Percentiles rank a stretch among this genome's conserved stretches.
phyloP scores from a whole-genome alignment of 53 echinoderm and acorn worm species.

The Stichopus horrens region DNA sequence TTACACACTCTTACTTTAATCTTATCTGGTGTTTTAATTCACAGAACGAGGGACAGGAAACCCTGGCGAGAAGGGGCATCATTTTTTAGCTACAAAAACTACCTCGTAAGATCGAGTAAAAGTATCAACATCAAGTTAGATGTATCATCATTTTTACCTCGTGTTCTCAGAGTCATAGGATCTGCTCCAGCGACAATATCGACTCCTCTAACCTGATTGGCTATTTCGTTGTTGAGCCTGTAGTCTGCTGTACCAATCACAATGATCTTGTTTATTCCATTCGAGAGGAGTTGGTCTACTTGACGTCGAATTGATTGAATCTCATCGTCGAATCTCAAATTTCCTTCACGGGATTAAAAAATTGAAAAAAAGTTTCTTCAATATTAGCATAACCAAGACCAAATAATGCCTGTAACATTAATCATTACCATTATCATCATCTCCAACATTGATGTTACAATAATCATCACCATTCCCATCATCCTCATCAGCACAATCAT shows the following conservation, averaged over 20 bases:
- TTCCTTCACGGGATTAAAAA: background rate
- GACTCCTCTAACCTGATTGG: constrained; percentile 21
- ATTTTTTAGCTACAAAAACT: no score
- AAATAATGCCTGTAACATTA: no score
- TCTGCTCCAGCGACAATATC: constrained; percentile 32
- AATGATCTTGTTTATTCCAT: constrained; percentile 29
- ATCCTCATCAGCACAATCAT: no score
- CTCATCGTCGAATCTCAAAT: constrained; percentile 1
- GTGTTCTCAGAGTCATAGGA: constrained; percentile 13
- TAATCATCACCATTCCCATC: no score
- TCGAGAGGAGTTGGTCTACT: background rate
- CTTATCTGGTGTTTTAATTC: no score
- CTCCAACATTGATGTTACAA: no score
- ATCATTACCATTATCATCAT: no score
- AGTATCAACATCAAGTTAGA: background rate
- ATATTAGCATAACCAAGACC: no score
- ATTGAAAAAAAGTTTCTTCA: background rate
- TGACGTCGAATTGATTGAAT: background rate
- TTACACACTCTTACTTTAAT: no score
- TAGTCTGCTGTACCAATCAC: constrained; percentile 22
- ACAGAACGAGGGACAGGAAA: no score
- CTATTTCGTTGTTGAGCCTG: background rate
- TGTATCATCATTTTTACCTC: constrained; percentile 11
- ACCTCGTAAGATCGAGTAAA: no score
- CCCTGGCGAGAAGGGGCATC: no score